Conservation (phyloP, 2,113 vertebrate genomes). For the Pelmatolapia mariae region DNA sequence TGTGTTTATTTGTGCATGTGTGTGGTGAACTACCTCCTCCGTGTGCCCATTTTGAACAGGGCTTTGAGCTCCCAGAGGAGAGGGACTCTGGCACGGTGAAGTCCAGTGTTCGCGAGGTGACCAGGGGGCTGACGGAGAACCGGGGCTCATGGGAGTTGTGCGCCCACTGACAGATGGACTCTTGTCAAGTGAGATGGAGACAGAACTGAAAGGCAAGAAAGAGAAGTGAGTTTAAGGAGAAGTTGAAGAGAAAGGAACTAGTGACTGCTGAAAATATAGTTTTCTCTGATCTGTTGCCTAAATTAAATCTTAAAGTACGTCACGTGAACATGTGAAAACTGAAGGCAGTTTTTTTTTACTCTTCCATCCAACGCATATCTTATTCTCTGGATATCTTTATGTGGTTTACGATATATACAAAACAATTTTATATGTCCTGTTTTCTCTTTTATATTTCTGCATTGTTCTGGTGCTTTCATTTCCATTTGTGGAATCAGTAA, state of each 20-base stretch:
- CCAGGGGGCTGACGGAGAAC: background rate
- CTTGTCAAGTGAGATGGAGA: slow-evolving; percentile 71
- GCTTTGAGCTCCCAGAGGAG: background rate
- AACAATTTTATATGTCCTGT: accelerated
- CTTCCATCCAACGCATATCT: accelerated
- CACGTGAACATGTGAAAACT: background rate
- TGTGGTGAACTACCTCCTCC: slow-evolving; percentile 25
- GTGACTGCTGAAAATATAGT: background rate
- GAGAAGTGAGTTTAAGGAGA: background rate
- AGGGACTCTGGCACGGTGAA: slow-evolving; percentile 33
- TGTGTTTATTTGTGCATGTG: background rate
- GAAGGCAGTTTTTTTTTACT: background rate
- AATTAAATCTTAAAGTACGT: accelerated
- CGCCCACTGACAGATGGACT: slow-evolving; percentile 33
- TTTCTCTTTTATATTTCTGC: background rate
- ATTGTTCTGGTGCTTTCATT: background rate
- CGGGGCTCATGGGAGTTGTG: slow-evolving; percentile 54
- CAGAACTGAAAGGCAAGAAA: slow-evolving; percentile 55
- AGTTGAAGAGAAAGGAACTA: background rate
- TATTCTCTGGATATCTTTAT: background rate
- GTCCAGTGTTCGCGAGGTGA: slow-evolving; percentile 22
- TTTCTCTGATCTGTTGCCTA: background rate
- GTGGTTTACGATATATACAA: accelerated
- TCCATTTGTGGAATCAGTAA: background rate
- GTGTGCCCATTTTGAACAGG: slow-evolving; percentile 44